These are phyloP conservation scores for Philereme vetulata DNA, from an alignment of 2,888 invertebrate species.

Conservation along the genomic window DNA sequence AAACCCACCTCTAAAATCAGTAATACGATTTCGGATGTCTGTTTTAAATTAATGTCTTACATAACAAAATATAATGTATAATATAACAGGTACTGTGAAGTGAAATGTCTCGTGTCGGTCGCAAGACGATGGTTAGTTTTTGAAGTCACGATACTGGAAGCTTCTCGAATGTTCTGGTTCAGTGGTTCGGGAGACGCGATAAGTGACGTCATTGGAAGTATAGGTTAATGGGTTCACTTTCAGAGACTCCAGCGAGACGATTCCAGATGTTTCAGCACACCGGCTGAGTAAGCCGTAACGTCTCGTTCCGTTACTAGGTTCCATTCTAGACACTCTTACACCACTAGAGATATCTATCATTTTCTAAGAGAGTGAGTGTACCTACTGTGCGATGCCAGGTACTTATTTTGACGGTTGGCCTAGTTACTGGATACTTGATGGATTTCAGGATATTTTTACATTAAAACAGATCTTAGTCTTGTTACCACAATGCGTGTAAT, in stretches of 20 bases:
- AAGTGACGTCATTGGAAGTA: conserved; percentile 44
- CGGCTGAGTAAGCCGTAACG: conserved; percentile 6
- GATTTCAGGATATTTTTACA: no score
- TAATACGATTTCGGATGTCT: no score
- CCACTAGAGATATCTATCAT: no score
- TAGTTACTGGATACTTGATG: no score
- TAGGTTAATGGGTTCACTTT: conserved; percentile 34
- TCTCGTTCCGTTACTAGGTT: neutral
- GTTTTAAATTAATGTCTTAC: no score
- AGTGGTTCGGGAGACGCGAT: conserved; percentile 44
- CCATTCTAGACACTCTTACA: neutral
- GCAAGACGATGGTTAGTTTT: conserved; percentile 17
- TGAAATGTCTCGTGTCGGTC: conserved; percentile 2
- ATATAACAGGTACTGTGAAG: neutral
- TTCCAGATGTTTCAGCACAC: conserved; percentile 21
- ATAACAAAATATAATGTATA: neutral
- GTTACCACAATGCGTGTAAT: no score
- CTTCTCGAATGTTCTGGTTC: conserved; percentile 33
- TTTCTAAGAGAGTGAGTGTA: no score
- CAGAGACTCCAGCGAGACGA: conserved; percentile 32
- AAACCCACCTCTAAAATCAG: no score
- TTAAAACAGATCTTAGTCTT: no score
- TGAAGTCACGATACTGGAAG: conserved; percentile 17
- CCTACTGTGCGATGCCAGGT: no score
- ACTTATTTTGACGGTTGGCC: no score